Evolutionary conservation across 2,797 vertebrate genomes (phyloP).

Genomic region (Hemitrygon akajei): DNA sequence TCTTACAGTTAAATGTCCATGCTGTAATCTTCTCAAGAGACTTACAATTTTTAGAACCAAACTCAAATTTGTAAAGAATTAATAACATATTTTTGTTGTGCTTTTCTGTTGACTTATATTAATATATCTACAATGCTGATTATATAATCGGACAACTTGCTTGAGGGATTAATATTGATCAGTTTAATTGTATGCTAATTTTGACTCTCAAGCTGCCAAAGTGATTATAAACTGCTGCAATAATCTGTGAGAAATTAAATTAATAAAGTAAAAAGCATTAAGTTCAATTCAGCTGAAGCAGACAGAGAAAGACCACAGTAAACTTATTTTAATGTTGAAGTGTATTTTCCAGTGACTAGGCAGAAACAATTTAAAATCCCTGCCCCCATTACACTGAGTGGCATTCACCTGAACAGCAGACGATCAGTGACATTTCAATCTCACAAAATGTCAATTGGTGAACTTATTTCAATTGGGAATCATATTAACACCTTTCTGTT

Average conservation of each 20-base stretch:
- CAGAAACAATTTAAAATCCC: background rate
- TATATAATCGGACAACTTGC: background rate
- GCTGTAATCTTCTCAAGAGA: background rate
- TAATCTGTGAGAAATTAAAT: background rate
- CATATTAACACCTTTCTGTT: background rate
- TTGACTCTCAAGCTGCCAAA: background rate
- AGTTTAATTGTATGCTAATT: background rate
- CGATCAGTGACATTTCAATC: background rate
- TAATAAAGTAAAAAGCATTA: background rate
- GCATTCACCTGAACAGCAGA: background rate
- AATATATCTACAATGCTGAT: conserved; percentile 3
- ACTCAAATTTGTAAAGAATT: background rate
- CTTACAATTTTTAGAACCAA: background rate
- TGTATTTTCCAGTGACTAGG: background rate
- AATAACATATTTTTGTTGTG: background rate
- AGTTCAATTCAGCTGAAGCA: background rate
- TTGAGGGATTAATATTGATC: background rate
- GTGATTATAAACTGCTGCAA: background rate
- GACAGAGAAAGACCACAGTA: background rate
- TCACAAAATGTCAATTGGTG: background rate
- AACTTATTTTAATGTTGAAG: background rate
- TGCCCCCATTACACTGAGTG: background rate
- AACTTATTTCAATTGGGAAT: background rate
- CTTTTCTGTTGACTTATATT: background rate
- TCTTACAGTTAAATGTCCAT: background rate